These are phyloP conservation scores for Halocynthia aurantium DNA, from an alignment of 23 tunicate genomes.

Conservation along the genomic window DNA sequence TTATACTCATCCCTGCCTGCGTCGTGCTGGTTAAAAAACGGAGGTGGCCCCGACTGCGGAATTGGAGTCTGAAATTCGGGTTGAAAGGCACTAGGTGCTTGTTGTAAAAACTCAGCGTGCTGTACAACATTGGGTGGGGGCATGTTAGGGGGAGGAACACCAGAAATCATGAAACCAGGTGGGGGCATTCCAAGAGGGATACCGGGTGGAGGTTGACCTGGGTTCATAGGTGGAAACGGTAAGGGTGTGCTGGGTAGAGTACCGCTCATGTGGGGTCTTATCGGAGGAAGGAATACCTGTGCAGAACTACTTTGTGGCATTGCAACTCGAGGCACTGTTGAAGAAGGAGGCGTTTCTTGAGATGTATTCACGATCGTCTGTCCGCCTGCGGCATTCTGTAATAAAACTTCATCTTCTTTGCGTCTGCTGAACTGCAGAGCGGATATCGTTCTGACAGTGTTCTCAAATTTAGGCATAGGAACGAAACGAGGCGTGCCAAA, in stretches of 20 bases:
- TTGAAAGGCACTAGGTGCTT: constrained; percentile 15
- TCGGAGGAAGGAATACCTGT: constrained; percentile 15
- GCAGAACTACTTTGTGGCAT: constrained; percentile 3
- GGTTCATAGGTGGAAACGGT: constrained; percentile 35
- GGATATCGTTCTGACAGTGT: constrained; percentile 58
- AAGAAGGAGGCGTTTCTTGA: constrained; percentile 5
- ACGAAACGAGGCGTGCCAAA: constrained; percentile 21
- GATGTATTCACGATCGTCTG: constrained; percentile 9
- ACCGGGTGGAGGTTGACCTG: constrained; percentile 79
- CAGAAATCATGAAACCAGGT: constrained; percentile 13
- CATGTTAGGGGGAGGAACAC: constrained; percentile 7
- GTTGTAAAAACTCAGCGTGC: background rate
- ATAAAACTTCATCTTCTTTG: constrained; percentile 41
- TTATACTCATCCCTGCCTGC: background rate
- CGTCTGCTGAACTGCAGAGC: constrained; percentile 68
- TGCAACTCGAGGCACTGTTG: constrained; percentile 25
- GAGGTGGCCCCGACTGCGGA: background rate
- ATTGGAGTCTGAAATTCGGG: constrained; percentile 19
- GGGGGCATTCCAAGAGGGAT: constrained; percentile 43
- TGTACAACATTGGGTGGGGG: constrained; percentile 9
- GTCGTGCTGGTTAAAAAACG: constrained; percentile 3
- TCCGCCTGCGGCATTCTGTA: constrained; percentile 13
- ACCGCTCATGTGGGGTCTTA: constrained; percentile 14
- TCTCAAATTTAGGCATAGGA: constrained; percentile 24
- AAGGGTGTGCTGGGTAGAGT: constrained; percentile 13